Conservation (phyloP, 1,140 invertebrate genomes). For the Aphis craccivora region DNA sequence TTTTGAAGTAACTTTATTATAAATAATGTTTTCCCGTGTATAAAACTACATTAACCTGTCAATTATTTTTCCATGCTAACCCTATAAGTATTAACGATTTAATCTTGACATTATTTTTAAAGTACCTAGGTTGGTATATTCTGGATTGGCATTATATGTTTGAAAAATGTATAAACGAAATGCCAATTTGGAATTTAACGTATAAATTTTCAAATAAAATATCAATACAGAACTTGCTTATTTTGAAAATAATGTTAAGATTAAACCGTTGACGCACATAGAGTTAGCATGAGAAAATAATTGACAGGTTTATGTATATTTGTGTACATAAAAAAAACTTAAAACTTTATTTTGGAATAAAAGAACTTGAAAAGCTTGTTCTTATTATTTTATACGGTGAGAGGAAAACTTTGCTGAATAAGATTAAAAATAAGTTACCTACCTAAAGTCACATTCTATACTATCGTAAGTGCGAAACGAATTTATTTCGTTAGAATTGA, state of each 20-base stretch:
- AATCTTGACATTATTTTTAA: conserved; percentile 30
- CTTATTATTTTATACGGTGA: conserved; percentile 17
- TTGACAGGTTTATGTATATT: conserved; percentile 17
- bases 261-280: not conserved
- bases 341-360: conserved; percentile 22
- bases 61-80: conserved; percentile 15
- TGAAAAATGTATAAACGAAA: not conserved
- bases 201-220: not conserved
- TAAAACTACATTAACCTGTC: not conserved
- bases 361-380: not conserved
- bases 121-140: not conserved
- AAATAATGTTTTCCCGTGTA: not conserved
- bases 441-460: not conserved
- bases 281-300: conserved; percentile 2
- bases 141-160: conserved; percentile 3
- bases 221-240: not conserved
- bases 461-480: not conserved
- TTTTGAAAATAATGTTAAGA: conserved; percentile 6
- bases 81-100: not conserved
- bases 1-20: not conserved
- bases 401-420: conserved; percentile 25
- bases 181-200: conserved; percentile 11
- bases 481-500: conserved; percentile 9
- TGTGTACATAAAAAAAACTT: not conserved
- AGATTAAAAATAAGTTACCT: conserved; percentile 41